These are phyloP conservation scores for Terebella lapidaria DNA, from an alignment of 2,888 invertebrate species.

Conservation along the genomic window DNA sequence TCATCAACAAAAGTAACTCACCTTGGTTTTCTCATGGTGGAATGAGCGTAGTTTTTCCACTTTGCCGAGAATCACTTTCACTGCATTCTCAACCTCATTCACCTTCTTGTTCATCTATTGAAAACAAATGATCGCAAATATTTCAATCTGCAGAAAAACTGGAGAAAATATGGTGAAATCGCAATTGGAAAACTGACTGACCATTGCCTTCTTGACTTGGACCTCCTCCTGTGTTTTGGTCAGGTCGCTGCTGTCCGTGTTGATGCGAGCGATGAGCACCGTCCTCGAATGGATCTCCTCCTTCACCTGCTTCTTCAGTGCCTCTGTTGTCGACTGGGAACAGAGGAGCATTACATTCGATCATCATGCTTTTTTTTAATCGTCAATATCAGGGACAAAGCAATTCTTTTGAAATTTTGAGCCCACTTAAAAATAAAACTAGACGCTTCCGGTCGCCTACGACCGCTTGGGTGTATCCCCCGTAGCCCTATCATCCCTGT, in stretches of 20 bases:
- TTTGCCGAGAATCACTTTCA: slow-evolving; percentile 36
- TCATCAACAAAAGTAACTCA: slow-evolving; percentile 17
- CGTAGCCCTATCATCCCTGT: no score
- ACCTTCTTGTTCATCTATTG: slow-evolving; percentile 33
- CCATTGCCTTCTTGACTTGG: slow-evolving; percentile 17
- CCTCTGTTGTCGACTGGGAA: slow-evolving; percentile 37
- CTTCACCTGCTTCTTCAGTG: slow-evolving; percentile 43
- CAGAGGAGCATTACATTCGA: no score
- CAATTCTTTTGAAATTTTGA: no score
- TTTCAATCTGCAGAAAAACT: background rate
- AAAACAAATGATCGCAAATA: background rate
- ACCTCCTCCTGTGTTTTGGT: slow-evolving; percentile 9
- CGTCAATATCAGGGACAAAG: no score
- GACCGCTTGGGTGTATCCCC: no score
- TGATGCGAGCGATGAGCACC: slow-evolving; percentile 42
- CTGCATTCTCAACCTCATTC: slow-evolving; percentile 40
- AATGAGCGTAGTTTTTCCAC: slow-evolving; percentile 39
- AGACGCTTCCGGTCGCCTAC: no score
- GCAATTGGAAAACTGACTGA: background rate
- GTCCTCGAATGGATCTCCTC: slow-evolving; percentile 47
- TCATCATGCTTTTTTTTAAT: no score
- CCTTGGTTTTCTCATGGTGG: slow-evolving; percentile 34
- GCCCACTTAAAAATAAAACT: no score
- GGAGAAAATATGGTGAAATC: background rate
- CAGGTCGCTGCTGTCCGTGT: slow-evolving; percentile 34